phyloP scores from a whole-genome alignment of 2,888 invertebrate genomes.

The Pollenia labialis region DNA sequence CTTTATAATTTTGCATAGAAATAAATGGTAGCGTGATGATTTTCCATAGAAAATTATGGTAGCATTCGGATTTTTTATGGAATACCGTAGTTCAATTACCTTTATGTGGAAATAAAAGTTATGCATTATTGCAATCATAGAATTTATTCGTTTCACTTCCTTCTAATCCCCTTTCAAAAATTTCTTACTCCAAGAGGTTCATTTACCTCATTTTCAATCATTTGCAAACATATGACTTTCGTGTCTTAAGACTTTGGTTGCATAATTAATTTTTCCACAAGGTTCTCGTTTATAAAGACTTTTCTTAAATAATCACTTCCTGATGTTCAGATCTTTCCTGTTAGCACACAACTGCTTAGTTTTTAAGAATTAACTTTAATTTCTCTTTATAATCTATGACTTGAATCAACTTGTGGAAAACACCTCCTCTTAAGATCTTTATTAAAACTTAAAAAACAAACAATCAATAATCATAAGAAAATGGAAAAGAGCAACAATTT shows the following conservation, averaged over 20 bases:
- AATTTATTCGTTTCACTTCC: no score
- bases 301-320: slow-evolving; percentile 48
- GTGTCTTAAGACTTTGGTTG: slow-evolving; percentile 51
- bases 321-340: slow-evolving; percentile 33
- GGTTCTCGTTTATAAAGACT: neutral
- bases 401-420: slow-evolving; percentile 49
- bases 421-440: slow-evolving; percentile 60
- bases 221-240: slow-evolving; percentile 26
- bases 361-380: slow-evolving; percentile 11
- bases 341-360: neutral
- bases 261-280: slow-evolving; percentile 52
- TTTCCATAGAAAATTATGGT: no score
- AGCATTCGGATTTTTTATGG: no score
- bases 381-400: slow-evolving; percentile 57
- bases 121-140: neutral
- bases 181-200: slow-evolving; percentile 21
- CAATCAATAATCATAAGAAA: slow-evolving; percentile 67
- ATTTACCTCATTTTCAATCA: slow-evolving; percentile 22
- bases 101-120: no score
- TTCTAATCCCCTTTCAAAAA: neutral
- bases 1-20: no score
- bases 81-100: no score
- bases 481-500: slow-evolving; percentile 35
- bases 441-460: slow-evolving; percentile 66
- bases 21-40: no score